Evolutionary conservation across 2,888 invertebrate genomes (phyloP).

Genomic region (Scrobipalpa atriplicella): DNA sequence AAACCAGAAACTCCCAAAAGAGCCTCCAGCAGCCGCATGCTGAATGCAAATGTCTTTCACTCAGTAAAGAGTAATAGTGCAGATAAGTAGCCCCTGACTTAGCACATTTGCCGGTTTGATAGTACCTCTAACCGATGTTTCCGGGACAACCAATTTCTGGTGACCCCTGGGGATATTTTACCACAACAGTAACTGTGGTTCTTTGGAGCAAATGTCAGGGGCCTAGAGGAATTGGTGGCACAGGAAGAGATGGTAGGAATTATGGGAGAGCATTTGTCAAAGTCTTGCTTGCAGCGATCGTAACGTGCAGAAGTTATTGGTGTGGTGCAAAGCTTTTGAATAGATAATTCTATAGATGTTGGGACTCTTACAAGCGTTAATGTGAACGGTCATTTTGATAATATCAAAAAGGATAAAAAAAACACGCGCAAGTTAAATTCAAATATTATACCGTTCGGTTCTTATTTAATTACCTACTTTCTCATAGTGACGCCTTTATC

Average conservation of each 20-base stretch:
- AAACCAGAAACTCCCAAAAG: not conserved
- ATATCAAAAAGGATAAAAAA: not conserved
- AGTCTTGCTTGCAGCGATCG: conserved; percentile 61
- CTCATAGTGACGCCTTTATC: too few relatives aligned
- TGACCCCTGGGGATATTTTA: conserved; percentile 40
- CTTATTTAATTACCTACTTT: too few relatives aligned
- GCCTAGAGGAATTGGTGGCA: conserved; percentile 45
- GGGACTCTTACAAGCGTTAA: not conserved
- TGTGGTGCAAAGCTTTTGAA: conserved; percentile 25
- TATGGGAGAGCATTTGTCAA: conserved; percentile 71
- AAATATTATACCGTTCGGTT: too few relatives aligned
- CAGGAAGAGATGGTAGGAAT: conserved; percentile 56
- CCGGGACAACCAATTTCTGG: conserved; percentile 45
- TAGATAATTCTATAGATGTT: conserved; percentile 15
- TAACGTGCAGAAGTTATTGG: conserved; percentile 35
- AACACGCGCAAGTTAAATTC: not conserved
- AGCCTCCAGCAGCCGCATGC: conserved; percentile 39
- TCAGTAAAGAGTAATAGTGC: conserved; percentile 65
- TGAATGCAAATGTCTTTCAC: conserved; percentile 64
- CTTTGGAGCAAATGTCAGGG: conserved; percentile 39
- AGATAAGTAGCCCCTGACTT: conserved; percentile 72
- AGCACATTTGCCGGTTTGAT: conserved; percentile 66
- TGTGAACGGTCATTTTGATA: not conserved
- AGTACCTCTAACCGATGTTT: conserved; percentile 64
- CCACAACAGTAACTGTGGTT: not conserved